Percentiles rank a stretch among this genome's conserved stretches.
phyloP scores from a whole-genome alignment of 2,113 vertebrate species.

The Sebastes fasciatus region DNA sequence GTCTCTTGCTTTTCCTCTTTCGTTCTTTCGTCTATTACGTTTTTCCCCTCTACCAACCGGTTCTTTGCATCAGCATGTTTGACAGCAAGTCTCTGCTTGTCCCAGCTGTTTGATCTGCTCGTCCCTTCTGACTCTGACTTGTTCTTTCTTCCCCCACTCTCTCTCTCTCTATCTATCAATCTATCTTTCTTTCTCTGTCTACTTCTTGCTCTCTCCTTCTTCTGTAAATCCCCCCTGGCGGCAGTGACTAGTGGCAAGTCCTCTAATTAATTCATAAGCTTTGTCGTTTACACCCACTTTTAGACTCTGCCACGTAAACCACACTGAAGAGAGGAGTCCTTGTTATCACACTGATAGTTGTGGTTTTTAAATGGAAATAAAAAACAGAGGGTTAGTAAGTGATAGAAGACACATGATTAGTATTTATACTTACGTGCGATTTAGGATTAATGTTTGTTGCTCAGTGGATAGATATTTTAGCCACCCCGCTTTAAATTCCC shows the following conservation, averaged over 20 bases:
- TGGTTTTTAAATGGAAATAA: slow-evolving; percentile 6
- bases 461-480: slow-evolving; percentile 2
- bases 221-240: slow-evolving; percentile 48
- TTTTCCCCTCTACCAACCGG: slow-evolving; percentile 23
- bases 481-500: neutral
- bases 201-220: neutral
- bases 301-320: slow-evolving; percentile 32
- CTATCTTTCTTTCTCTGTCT: slow-evolving; percentile 4
- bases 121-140: slow-evolving; percentile 41
- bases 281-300: slow-evolving; percentile 26
- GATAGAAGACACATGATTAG: slow-evolving; percentile 24
- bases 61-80: slow-evolving; percentile 63
- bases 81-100: slow-evolving; percentile 72
- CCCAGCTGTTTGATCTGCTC: slow-evolving; percentile 61
- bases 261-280: slow-evolving; percentile 63
- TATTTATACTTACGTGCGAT: slow-evolving; percentile 31
- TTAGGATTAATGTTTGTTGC: slow-evolving; percentile 9
- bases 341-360: slow-evolving; percentile 21
- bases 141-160: slow-evolving; percentile 42
- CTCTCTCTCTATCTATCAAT: neutral
- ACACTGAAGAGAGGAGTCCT: slow-evolving; percentile 15
- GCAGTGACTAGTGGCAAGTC: slow-evolving; percentile 21
- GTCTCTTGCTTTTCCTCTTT: slow-evolving; percentile 40
- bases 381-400: slow-evolving; percentile 27
- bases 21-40: slow-evolving; percentile 29